Conservation (phyloP, 2,113 vertebrate species). For the Scortum barcoo region DNA sequence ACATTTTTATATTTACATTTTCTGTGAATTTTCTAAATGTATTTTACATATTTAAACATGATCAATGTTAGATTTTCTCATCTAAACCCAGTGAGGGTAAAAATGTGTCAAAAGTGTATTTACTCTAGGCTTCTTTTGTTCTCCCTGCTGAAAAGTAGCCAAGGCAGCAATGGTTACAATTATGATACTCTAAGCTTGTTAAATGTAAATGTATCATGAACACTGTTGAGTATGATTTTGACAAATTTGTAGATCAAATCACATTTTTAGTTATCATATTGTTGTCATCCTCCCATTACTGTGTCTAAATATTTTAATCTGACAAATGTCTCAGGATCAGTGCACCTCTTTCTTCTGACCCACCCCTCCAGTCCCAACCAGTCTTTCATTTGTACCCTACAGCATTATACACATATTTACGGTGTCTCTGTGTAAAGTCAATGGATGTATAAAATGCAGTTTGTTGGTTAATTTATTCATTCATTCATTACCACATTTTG, state of each 20-base stretch:
- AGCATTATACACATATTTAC: background rate
- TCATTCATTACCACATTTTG: too few relatives aligned
- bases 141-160: too few relatives aligned
- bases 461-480: too few relatives aligned
- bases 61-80: background rate
- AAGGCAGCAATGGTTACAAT: too few relatives aligned
- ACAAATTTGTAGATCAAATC: background rate
- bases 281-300: background rate
- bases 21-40: background rate
- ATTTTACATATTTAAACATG: background rate
- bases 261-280: background rate
- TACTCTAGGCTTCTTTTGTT: background rate
- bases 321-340: conserved; percentile 27
- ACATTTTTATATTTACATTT: background rate
- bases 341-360: background rate
- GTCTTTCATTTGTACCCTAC: background rate
- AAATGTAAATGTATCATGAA: background rate
- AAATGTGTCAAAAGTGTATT: background rate
- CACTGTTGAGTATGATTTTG: background rate
- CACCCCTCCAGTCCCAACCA: too few relatives aligned
- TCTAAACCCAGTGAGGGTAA: background rate
- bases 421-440: background rate
- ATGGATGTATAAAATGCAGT: too few relatives aligned
- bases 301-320: conserved; percentile 21
- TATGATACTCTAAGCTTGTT: background rate